phyloP scores from a whole-genome alignment of 2,888 invertebrate genomes.

The Phyllotreta striolata region DNA sequence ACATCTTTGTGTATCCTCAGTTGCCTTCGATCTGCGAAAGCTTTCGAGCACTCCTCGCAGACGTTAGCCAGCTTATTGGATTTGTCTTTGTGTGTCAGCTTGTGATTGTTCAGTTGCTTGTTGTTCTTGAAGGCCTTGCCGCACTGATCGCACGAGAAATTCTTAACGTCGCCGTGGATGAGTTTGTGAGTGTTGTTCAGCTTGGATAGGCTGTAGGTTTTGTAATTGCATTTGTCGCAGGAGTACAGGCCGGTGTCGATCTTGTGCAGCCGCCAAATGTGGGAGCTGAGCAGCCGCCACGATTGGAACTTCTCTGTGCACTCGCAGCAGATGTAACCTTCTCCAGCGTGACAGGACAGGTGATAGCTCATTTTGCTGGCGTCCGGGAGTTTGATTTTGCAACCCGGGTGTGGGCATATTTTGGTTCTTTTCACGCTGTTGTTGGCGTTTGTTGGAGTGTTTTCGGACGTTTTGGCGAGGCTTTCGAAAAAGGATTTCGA shows the following conservation, averaged over 20 bases:
- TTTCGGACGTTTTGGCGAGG: constrained; percentile 18
- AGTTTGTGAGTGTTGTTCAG: constrained; percentile 78
- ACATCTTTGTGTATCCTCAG: constrained; percentile 66
- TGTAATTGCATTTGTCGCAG: constrained; percentile 78
- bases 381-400: constrained; percentile 67
- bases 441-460: too few species aligned
- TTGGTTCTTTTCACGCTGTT: too few species aligned
- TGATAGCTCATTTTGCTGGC: constrained; percentile 71
- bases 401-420: constrained; percentile 65
- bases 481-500: constrained; percentile 25
- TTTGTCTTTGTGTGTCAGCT: constrained; percentile 66
- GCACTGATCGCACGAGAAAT: constrained; percentile 68
- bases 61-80: constrained; percentile 47
- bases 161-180: constrained; percentile 73
- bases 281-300: constrained; percentile 77
- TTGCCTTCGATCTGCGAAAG: constrained; percentile 65
- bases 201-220: constrained; percentile 74
- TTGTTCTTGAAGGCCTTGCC: constrained; percentile 81
- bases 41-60: constrained; percentile 69
- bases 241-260: constrained; percentile 82
- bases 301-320: constrained; percentile 67
- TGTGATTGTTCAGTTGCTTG: constrained; percentile 82
- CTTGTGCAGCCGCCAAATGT: constrained; percentile 80
- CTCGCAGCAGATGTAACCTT: constrained; percentile 69
- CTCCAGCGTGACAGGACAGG: constrained; percentile 63